Percentiles rank a stretch among this genome's conserved stretches.
Conservation (phyloP, 2,797 vertebrate species). For the Karalla daura region DNA sequence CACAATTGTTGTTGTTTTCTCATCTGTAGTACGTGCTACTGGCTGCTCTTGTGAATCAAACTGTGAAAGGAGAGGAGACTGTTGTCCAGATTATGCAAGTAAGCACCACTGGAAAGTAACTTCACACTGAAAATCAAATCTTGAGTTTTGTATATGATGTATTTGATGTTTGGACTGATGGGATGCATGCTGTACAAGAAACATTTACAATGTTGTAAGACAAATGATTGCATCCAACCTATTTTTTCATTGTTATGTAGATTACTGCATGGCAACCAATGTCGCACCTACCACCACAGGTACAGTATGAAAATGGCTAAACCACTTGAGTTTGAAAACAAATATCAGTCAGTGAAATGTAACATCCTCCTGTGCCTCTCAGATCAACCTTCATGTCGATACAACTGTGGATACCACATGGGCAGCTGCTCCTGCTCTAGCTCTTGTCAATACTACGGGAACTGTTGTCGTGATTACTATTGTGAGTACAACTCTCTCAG, state of each 20-base stretch:
- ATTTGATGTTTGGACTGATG: neutral
- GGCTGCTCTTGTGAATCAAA: slow-evolving; percentile 53
- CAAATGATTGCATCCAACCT: neutral
- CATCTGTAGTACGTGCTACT: neutral
- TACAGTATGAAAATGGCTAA: slow-evolving; percentile 16
- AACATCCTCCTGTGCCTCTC: slow-evolving; percentile 1
- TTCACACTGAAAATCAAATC: neutral
- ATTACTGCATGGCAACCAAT: neutral
- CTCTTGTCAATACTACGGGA: slow-evolving; percentile 62
- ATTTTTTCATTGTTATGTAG: slow-evolving; percentile 14
- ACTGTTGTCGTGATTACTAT: slow-evolving; percentile 72
- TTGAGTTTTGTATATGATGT: no score
- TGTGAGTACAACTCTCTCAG: slow-evolving; percentile 36
- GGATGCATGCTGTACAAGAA: neutral
- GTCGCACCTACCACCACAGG: slow-evolving; percentile 7
- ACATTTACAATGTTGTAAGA: no score
- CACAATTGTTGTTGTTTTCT: neutral
- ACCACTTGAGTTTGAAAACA: neutral
- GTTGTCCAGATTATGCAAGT: slow-evolving; percentile 62
- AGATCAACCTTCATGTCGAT: slow-evolving; percentile 38
- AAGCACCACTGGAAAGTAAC: neutral
- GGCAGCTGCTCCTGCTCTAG: slow-evolving; percentile 71
- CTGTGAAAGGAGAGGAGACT: slow-evolving; percentile 55
- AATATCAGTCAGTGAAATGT: neutral
- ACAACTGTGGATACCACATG: slow-evolving; percentile 37